Percentiles rank a stretch among this genome's conserved stretches.
Evolutionary conservation across 2,113 vertebrate species (phyloP).

Genomic region (Mastomys natalensis): DNA sequence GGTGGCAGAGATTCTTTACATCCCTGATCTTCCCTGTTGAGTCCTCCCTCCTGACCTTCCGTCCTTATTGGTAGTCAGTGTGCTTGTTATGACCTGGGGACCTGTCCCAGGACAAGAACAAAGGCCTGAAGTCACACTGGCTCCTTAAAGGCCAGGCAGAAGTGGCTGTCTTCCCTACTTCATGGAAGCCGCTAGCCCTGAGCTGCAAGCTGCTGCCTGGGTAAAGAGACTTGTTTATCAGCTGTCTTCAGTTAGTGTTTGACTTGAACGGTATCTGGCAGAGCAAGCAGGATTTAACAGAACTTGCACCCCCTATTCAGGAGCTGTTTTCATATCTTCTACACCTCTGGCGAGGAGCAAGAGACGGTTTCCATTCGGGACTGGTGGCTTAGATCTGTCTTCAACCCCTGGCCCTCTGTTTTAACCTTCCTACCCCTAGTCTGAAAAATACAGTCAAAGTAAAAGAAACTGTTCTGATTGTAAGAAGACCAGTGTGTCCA

Average conservation of each 20-base stretch:
- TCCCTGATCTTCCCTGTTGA: background rate
- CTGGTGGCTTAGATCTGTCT: background rate
- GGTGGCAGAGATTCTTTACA: background rate
- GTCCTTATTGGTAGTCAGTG: background rate
- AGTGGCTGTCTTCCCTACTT: background rate
- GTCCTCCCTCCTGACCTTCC: background rate
- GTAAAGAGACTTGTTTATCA: slow-evolving; percentile 50
- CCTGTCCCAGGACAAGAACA: background rate
- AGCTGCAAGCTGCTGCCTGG: background rate
- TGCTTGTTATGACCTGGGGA: background rate
- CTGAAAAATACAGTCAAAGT: background rate
- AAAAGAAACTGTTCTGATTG: background rate
- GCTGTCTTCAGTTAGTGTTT: slow-evolving; percentile 32
- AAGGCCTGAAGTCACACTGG: background rate
- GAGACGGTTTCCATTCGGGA: background rate
- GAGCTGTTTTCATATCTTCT: slow-evolving; percentile 51
- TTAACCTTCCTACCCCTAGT: background rate
- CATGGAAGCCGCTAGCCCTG: background rate
- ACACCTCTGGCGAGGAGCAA: slow-evolving; percentile 30
- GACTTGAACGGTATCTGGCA: slow-evolving; percentile 57
- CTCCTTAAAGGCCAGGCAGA: too few species aligned
- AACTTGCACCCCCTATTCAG: slow-evolving; percentile 49
- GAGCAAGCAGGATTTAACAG: slow-evolving; percentile 59
- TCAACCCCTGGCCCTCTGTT: background rate
- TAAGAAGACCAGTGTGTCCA: background rate